Evolutionary conservation across 2,797 vertebrate species (phyloP).

Genomic region (Sebastes kiyomatsui): DNA sequence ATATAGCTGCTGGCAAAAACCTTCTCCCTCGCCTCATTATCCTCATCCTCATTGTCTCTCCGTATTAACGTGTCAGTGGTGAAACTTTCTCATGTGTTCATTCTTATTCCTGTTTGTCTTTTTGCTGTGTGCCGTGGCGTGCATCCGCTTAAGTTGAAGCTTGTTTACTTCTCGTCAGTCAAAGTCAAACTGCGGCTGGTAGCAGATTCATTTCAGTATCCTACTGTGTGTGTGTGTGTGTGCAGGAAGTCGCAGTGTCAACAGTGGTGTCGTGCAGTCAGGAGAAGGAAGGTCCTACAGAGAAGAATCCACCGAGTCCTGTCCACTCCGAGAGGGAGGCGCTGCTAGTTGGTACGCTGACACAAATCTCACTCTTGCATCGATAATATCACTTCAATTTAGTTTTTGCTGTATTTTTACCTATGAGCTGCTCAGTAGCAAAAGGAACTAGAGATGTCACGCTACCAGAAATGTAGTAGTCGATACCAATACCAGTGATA

Average conservation of each 20-base stretch:
- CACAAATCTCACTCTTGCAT: background rate
- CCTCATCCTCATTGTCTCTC: constrained; percentile 41
- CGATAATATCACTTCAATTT: background rate
- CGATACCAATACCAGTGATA: no score
- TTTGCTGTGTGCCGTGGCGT: background rate
- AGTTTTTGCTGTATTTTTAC: background rate
- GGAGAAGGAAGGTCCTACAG: constrained; percentile 87
- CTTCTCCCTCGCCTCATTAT: constrained; percentile 50
- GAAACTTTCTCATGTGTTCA: constrained; percentile 43
- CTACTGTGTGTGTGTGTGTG: background rate
- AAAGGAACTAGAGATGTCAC: background rate
- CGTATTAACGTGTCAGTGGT: constrained; percentile 19
- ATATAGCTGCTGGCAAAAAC: constrained; percentile 43
- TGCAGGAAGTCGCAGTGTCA: constrained; percentile 80
- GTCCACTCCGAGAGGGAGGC: constrained; percentile 92
- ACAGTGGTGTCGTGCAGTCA: constrained; percentile 88
- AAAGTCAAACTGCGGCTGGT: background rate
- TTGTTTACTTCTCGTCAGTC: constrained; percentile 29
- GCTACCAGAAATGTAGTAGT: no score
- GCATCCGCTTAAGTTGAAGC: constrained; percentile 14
- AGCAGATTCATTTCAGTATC: background rate
- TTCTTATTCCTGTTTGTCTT: constrained; percentile 31
- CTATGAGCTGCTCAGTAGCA: background rate
- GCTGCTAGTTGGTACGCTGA: constrained; percentile 88
- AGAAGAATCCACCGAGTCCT: constrained; percentile 83